These are phyloP conservation scores for Aeoliscus strigatus DNA, from an alignment of 2,797 vertebrate species.

Conservation along the genomic window DNA sequence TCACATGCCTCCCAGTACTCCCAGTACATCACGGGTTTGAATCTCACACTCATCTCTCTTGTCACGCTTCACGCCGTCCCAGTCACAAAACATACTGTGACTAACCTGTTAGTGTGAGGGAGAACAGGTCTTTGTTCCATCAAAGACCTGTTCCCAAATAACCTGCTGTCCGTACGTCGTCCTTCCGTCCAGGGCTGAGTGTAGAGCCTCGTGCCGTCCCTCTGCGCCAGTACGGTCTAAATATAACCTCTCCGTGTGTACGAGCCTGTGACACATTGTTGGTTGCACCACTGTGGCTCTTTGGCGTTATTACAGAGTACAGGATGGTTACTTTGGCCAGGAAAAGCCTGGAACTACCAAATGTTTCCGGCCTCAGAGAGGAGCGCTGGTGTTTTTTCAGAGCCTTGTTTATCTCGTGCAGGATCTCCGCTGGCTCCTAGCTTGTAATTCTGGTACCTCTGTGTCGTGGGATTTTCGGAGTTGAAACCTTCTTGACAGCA, in stretches of 20 bases:
- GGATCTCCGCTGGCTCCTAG: conserved; percentile 10
- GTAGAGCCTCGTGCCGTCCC: conserved; percentile 57
- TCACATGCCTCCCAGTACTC: too few species aligned
- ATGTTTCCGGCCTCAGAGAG: conserved; percentile 38
- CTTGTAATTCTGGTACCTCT: too few species aligned
- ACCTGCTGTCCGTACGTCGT: too few species aligned
- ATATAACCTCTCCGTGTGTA: conserved; percentile 49
- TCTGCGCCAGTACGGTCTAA: conserved; percentile 68
- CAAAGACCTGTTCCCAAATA: too few species aligned
- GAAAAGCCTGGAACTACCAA: conserved; percentile 27
- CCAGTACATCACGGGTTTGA: too few species aligned
- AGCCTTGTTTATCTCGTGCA: conserved; percentile 25
- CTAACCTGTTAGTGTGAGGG: too few species aligned
- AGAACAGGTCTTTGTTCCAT: too few species aligned
- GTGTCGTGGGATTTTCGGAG: too few species aligned
- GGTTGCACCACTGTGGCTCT: conserved; percentile 42
- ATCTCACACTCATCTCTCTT: too few species aligned
- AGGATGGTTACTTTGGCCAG: conserved; percentile 42
- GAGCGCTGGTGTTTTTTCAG: conserved; percentile 24
- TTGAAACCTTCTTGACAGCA: too few species aligned
- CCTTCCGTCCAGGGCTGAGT: conserved; percentile 33
- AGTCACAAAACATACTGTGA: too few species aligned
- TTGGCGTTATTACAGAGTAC: conserved; percentile 55
- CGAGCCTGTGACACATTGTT: conserved; percentile 42
- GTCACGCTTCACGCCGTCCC: too few species aligned